phyloP scores from a whole-genome alignment of 2,888 invertebrate species.

The Teleogryllus oceanicus region DNA sequence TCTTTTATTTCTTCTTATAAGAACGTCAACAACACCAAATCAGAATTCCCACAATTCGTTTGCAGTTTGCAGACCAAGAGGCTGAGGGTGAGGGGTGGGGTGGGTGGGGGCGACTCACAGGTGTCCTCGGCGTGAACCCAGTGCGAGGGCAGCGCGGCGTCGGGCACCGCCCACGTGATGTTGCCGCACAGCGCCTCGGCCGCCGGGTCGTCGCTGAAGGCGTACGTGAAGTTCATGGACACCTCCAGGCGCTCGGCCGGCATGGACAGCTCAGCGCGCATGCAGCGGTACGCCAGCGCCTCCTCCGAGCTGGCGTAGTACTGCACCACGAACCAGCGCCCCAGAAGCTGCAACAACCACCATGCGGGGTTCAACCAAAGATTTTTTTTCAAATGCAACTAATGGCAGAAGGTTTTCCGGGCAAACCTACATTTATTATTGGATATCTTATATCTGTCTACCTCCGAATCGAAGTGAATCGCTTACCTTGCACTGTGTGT shows the following conservation, averaged over 20 bases:
- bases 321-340: conserved; percentile 81
- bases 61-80: too few species aligned
- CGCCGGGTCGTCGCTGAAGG: conserved; percentile 77
- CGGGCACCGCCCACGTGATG: conserved; percentile 80
- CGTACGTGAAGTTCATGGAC: conserved; percentile 86
- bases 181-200: conserved; percentile 77
- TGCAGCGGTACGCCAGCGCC: conserved; percentile 78
- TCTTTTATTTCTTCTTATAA: too few species aligned
- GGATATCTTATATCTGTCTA: too few species aligned
- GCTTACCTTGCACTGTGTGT: too few species aligned
- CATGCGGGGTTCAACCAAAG: background rate
- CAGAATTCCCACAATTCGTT: too few species aligned
- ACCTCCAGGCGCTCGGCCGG: conserved; percentile 58
- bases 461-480: too few species aligned
- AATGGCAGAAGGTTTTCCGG: too few species aligned
- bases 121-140: conserved; percentile 84
- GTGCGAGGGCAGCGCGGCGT: conserved; percentile 70
- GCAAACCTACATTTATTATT: too few species aligned
- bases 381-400: background rate
- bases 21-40: too few species aligned
- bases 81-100: too few species aligned
- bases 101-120: conserved; percentile 55
- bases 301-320: conserved; percentile 88
- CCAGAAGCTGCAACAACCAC: conserved; percentile 61
- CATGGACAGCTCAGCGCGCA: conserved; percentile 69